Conservation (phyloP, 2,888 invertebrate genomes). For the Cyclophora albipunctata region DNA sequence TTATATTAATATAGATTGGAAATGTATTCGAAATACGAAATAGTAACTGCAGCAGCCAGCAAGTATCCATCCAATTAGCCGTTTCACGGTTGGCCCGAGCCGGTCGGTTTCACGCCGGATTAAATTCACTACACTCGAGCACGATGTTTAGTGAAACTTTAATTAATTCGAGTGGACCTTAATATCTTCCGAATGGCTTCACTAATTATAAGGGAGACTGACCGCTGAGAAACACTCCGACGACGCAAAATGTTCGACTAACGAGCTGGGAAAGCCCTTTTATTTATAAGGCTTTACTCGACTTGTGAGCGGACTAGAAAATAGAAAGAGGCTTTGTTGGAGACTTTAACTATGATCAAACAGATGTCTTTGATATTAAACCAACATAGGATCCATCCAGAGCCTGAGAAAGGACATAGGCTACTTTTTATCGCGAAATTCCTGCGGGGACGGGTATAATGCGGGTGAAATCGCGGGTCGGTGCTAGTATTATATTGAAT, state of each 20-base stretch:
- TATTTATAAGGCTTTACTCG: neutral
- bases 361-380: no score
- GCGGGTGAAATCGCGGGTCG: no score
- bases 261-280: neutral
- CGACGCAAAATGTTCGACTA: slow-evolving; percentile 3
- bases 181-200: slow-evolving; percentile 33
- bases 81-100: slow-evolving; percentile 5
- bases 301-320: neutral
- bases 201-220: slow-evolving; percentile 10
- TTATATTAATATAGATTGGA: no score
- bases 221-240: slow-evolving; percentile 18
- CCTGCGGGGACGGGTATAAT: no score
- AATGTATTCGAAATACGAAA: no score
- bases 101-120: slow-evolving; percentile 12
- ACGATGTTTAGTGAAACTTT: slow-evolving; percentile 39
- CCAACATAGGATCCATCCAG: no score
- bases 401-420: no score
- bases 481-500: no score
- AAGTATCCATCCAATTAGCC: slow-evolving; percentile 1
- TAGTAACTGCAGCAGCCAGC: no score
- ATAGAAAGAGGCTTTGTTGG: neutral
- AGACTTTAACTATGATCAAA: neutral
- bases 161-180: slow-evolving; percentile 41
- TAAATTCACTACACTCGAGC: slow-evolving; percentile 20
- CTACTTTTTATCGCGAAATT: no score